Percentiles rank a stretch among this genome's conserved stretches.
Evolutionary conservation across 35 echinoderm and acorn worm genomes (phyloP).

Genomic region (Eucidaris tribuloides): DNA sequence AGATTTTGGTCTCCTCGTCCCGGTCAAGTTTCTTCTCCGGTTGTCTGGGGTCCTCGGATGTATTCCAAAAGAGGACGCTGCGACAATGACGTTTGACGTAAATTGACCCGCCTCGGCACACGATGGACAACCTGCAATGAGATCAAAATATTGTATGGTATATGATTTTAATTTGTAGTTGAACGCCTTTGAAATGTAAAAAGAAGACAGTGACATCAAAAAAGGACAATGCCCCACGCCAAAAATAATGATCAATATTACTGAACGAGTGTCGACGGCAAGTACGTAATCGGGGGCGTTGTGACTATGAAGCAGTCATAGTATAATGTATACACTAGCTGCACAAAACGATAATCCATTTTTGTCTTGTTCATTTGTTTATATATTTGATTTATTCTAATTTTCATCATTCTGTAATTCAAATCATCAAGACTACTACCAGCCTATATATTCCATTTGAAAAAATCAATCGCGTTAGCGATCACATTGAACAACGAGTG

Average conservation of each 20-base stretch:
- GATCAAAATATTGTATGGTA: neutral
- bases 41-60: neutral
- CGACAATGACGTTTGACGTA: constrained; percentile 62
- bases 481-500: too few species aligned
- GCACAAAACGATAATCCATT: too few species aligned
- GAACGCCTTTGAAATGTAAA: neutral
- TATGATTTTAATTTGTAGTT: neutral
- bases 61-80: constrained; percentile 57
- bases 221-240: neutral
- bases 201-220: neutral
- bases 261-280: too few species aligned
- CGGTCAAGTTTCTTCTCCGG: constrained; percentile 49
- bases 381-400: too few species aligned
- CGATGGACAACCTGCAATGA: constrained; percentile 12
- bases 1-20: constrained; percentile 61
- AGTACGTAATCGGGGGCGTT: neutral
- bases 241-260: neutral
- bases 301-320: neutral
- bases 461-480: too few species aligned
- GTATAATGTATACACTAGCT: too few species aligned
- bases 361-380: too few species aligned
- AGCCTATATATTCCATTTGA: too few species aligned
- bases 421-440: too few species aligned
- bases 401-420: too few species aligned
- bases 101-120: constrained; percentile 29